Evolutionary conservation across 2,797 vertebrate species (phyloP).

Genomic region (Balearica regulorum): DNA sequence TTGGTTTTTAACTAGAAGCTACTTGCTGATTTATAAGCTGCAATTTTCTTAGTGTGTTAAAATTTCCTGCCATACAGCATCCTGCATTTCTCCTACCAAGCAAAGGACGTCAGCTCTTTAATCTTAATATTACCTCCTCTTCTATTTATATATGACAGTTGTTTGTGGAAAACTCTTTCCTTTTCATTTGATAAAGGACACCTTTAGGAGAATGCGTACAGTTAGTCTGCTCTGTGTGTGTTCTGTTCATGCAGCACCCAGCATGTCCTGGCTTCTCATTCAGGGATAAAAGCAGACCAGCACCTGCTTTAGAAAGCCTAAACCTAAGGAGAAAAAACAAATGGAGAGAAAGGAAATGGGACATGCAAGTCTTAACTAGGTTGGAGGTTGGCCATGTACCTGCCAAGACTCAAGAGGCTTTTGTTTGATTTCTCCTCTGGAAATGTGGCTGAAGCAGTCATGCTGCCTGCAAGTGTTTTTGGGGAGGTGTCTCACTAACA

Average conservation of each 20-base stretch:
- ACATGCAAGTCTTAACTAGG: not conserved
- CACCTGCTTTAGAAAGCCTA: not conserved
- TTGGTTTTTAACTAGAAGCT: not conserved
- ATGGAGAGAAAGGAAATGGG: not conserved
- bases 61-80: not conserved
- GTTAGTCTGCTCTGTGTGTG: not conserved
- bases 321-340: not conserved
- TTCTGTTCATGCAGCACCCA: not conserved
- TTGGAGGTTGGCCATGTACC: not conserved
- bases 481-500: not conserved
- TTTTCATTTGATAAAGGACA: not conserved
- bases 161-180: not conserved
- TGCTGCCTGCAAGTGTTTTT: not conserved
- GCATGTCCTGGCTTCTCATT: not conserved
- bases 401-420: not conserved
- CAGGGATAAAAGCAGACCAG: fast-evolving
- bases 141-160: not conserved
- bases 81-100: not conserved
- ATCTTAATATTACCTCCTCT: not conserved
- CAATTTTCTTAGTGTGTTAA: not conserved
- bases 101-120: not conserved
- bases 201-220: fast-evolving
- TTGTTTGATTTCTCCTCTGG: not conserved
- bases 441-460: not conserved
- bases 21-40: not conserved